phyloP scores from a whole-genome alignment of 2,113 vertebrate genomes.

The Panthera leo region DNA sequence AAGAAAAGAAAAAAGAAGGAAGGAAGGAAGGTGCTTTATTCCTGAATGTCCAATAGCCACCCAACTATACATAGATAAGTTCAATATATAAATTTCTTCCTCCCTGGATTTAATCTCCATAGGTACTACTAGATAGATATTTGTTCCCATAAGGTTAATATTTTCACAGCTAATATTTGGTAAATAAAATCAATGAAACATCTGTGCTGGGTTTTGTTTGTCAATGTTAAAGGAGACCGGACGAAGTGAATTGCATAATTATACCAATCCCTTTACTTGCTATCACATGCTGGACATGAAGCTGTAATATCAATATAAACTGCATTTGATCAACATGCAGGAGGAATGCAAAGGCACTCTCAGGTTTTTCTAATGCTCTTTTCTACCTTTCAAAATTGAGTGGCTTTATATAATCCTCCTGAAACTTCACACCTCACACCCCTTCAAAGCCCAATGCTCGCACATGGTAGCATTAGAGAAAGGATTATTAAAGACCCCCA shows the following conservation, averaged over 20 bases:
- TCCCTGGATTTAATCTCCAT: constrained; percentile 2
- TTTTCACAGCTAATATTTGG: constrained; percentile 69
- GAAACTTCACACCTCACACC: constrained; percentile 72
- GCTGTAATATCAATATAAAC: constrained; percentile 41
- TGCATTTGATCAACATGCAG: constrained; percentile 47
- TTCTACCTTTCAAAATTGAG: constrained; percentile 69
- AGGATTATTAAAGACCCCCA: constrained; percentile 73
- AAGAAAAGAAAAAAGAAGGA: neutral
- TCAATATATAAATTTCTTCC: neutral
- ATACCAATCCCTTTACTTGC: neutral
- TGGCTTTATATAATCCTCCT: constrained; percentile 72
- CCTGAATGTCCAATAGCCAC: neutral
- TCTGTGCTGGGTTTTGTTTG: constrained; percentile 44
- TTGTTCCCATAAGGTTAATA: constrained; percentile 24
- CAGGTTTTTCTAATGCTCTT: constrained; percentile 52
- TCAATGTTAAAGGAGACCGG: neutral
- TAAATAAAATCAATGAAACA: constrained; percentile 56
- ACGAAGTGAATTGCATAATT: constrained; percentile 45
- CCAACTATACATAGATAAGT: neutral
- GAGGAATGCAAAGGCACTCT: neutral
- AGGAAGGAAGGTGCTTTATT: neutral
- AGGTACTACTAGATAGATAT: neutral
- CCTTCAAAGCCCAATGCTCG: constrained; percentile 57
- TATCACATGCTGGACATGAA: neutral
- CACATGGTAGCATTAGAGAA: constrained; percentile 63